Base-by-base conservation (phyloP, 2,113 vertebrate species). In the Ploceus nigricollis region DNA sequence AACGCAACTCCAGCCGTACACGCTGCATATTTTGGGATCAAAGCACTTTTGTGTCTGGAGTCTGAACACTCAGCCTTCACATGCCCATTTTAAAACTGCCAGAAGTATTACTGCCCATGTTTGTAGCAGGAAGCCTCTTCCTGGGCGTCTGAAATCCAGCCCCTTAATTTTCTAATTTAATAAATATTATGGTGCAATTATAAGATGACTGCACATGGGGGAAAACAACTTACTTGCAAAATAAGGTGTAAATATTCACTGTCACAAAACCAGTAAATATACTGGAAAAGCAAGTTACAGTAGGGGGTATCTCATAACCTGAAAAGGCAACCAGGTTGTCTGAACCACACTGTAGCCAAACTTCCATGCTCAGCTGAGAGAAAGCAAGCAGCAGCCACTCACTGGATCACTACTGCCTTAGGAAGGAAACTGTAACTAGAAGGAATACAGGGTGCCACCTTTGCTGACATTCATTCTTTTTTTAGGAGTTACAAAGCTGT, bases 181-280 rank as follows among this genome's bases (percentile, higher is more conserved):
- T 45, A 86, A 87, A 80, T 56, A 75, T 1, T 75, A 70, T 2
- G 33, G 24, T 70, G 39, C 48, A 63, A 45, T 68, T 72, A 48
- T 7, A 8, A 96, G 50, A 86, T 3, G 25, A 70, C 45, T 22
- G 25, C 39, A 54, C 42, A 58, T 0, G 1, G 53, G n/a, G 33
- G 7, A 45, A 93, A 93, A 80, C 39, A 82, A 80, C 75, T 80
- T 69, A 61, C 27, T 91, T 94, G 79, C 28, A 94, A 93, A 93
- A 68, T 73, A 96, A 93, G 75, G 82, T 58, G 54, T 90, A 82
- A 82, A 56, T 53, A 90, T n/a, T 90, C 82, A 40, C 78, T 85
- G 51, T 40, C 76, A 70, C 20, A 40, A 83, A 70, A 44, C 0
- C 84, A 92, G 82, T 73, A 93, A 92, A 80, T 23, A 70, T 15